Evolutionary conservation across 2,888 invertebrate genomes (phyloP), one percentile per base, ranked within the genome.

Genomic region (Selenia dentaria): DNA sequence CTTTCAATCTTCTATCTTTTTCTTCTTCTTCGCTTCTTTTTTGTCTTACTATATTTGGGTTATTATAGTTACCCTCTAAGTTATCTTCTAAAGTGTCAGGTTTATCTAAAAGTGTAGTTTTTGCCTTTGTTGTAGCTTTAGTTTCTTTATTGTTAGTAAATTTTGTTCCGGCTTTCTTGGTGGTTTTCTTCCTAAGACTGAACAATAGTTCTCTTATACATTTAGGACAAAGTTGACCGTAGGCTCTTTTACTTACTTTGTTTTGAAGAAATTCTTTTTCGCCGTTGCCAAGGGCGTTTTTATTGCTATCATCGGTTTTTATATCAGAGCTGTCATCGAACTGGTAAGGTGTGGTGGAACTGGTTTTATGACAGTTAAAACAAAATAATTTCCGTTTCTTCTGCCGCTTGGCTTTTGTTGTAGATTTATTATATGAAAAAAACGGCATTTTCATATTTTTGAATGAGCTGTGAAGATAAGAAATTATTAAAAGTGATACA

Each of bases 351-450:
- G 13, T 3, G 12, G 42, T 25, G 10, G 28, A 27, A 8, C 26
- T 33, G 58, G 59, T 29, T 58, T 67, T 3, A 53, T 29, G 14
- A 14, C 64, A 64, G 4, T 59, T 66, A 4, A 65, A 53, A 39
- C 57, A 56, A 35, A 74, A 70, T 0, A 71, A 39, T 47, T 69
- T 79, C 34, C 73, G 68, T 46, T 77, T 80, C 41, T 72, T 76
- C 12, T 57, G 58, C 47, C 69, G 72, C 24, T 72, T 76, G 0
- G 56, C 18, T 22, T 67, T 65, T 16, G 42, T 42, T 36, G 64
- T 20, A 60, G 34, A 48, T 59, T 74, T 74, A 9, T 74, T 72
- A 82, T 54, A 81, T 74, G 73, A 83, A 82, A 85, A 85, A 83
- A 83, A 84, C 71, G 86, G 85, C 51, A 85, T 54, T 58, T 64